Evolutionary conservation across 2,113 vertebrate species (phyloP).

Genomic region (Oryzias celebensis): DNA sequence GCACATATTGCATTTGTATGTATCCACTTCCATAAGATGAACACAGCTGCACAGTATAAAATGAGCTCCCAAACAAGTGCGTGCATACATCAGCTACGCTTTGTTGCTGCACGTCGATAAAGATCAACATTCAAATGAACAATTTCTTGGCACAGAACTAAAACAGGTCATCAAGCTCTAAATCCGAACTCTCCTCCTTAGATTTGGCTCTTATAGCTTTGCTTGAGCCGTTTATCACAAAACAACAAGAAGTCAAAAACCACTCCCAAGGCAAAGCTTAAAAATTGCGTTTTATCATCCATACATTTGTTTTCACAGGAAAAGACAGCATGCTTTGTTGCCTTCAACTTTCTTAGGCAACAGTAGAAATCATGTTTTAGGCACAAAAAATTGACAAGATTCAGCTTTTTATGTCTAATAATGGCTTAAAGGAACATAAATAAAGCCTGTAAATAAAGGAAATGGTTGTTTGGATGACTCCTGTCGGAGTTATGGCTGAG

Average conservation of each 20-base stretch:
- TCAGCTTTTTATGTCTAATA: slow-evolving; percentile 20
- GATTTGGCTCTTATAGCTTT: slow-evolving; percentile 10
- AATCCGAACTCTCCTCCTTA: neutral
- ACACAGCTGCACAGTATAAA: too few relatives aligned
- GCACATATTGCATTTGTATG: too few relatives aligned
- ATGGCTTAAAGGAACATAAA: slow-evolving; percentile 27
- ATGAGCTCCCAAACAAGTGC: too few relatives aligned
- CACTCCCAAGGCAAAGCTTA: slow-evolving; percentile 36
- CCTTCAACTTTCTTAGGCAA: slow-evolving; percentile 53
- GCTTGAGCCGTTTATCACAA: slow-evolving; percentile 20
- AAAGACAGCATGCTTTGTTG: slow-evolving; percentile 25
- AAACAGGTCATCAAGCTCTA: slow-evolving; percentile 25
- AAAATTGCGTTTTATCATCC: slow-evolving; percentile 57
- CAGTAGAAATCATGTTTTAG: slow-evolving; percentile 42
- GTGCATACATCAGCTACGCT: too few relatives aligned
- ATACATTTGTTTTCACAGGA: slow-evolving; percentile 40
- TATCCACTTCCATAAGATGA: too few relatives aligned
- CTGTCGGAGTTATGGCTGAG: slow-evolving; percentile 25
- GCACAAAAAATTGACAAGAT: slow-evolving; percentile 8
- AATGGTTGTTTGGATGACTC: slow-evolving; percentile 30
- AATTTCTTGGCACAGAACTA: neutral
- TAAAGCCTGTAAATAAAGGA: slow-evolving; percentile 45
- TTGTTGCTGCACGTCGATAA: too few relatives aligned
- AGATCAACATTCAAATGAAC: neutral
- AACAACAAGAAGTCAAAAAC: slow-evolving; percentile 32